A percentile compares a stretch with the other conserved stretches of the same genome.
Evolutionary conservation across 2,888 invertebrate species (phyloP).

Genomic region (Noctua comes): DNA sequence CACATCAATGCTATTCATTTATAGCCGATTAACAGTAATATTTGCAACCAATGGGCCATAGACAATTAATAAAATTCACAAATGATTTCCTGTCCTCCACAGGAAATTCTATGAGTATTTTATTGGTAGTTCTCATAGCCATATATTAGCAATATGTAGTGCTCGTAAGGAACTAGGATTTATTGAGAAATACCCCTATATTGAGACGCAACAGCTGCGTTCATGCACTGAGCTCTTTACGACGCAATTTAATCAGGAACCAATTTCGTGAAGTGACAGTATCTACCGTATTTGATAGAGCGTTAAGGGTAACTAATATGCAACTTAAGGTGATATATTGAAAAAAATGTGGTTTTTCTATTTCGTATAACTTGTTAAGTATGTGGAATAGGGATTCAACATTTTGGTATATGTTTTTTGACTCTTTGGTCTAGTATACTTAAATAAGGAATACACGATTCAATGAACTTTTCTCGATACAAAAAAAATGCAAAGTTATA

Average conservation of each 20-base stretch:
- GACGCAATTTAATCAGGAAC: slow-evolving; percentile 72
- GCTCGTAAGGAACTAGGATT: slow-evolving; percentile 24
- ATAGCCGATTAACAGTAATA: neutral
- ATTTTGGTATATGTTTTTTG: too few relatives aligned
- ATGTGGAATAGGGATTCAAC: too few relatives aligned
- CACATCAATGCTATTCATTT: neutral
- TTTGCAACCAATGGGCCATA: neutral
- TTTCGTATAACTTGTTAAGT: too few relatives aligned
- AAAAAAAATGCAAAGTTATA: too few relatives aligned
- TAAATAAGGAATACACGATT: too few relatives aligned
- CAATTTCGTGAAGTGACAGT: slow-evolving; percentile 65
- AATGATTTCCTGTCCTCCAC: neutral
- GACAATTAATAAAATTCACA: slow-evolving; percentile 21
- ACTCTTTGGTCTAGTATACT: too few relatives aligned
- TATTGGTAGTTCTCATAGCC: slow-evolving; percentile 25
- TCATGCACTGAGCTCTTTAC: slow-evolving; percentile 71
- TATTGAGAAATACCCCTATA: slow-evolving; percentile 59
- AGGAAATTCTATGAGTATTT: slow-evolving; percentile 16
- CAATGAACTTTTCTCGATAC: too few relatives aligned
- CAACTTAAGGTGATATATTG: too few relatives aligned
- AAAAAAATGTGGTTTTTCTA: too few relatives aligned
- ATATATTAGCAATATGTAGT: slow-evolving; percentile 29
- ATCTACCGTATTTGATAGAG: slow-evolving; percentile 21
- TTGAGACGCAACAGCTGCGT: slow-evolving; percentile 71
- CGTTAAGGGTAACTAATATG: slow-evolving; percentile 12